Base-by-base conservation (phyloP, 2,113 vertebrate genomes). In the Phrynosoma platyrhinos region DNA sequence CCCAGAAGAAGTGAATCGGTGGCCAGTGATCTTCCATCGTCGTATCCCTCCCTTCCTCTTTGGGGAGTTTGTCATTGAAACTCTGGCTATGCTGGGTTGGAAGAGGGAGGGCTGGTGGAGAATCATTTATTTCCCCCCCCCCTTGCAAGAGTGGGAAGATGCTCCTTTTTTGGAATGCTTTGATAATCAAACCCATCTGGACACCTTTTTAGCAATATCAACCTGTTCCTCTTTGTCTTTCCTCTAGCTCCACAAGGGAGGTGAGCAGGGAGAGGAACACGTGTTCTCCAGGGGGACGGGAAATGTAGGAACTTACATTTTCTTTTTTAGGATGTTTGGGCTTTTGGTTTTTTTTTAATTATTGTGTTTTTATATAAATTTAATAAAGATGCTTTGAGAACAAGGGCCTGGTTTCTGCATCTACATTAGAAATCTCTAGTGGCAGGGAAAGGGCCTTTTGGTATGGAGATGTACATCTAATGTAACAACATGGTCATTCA, bases 1-100 rank as follows among this genome's bases (percentile, higher is more conserved):
- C 98, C 71, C 98, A 98, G 95, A 98, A 98, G 96, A 98, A 98
- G 95, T 98, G 94, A 98, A 72, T 72, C 5, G 13, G 40, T 5
- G 68, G 12, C 12, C 0, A 25, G 53, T 0, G 25, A 18, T 25
- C 71, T 20, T 58, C n/a, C 4, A 36, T 32, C 72, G 9, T 14
- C 6, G 20, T 1, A 13, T 82, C 90, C 30, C 55, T 53, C 71
- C 88, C 82, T 82, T 86, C 66, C 69, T 76, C 79, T 64, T 0
- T 52, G 47, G 82, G 55, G 85, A 5, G 23, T 5, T 74, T 36
- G 69, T 76, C 71, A 36, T 32, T 53, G 40, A 77, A 21, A 68
- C 74, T 64, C 42, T 68, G 80, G 55, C 72, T 40, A 5, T 4
- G 30, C 85, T 8, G 42, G 52, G 40, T 71, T 52, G 3, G 68